Percentiles rank a stretch among this genome's conserved stretches.
These are phyloP conservation scores for Bursaphelenchus okinawaensis DNA, from an alignment of 2,888 invertebrate genomes.

Conservation along the genomic window DNA sequence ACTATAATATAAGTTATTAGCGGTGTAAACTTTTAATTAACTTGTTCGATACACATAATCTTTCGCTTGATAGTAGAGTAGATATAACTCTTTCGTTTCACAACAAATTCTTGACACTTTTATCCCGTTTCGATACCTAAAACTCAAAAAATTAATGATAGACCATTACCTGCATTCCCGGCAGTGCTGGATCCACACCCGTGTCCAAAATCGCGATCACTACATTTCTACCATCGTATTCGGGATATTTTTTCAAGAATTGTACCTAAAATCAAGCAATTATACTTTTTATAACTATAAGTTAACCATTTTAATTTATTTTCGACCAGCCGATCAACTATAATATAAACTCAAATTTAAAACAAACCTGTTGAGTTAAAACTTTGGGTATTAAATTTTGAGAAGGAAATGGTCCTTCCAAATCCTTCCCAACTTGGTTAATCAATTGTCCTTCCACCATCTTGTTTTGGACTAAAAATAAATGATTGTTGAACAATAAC, in stretches of 20 bases:
- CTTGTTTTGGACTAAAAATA: background rate
- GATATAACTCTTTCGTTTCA: too few relatives aligned
- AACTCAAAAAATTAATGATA: slow-evolving; percentile 12
- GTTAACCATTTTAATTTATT: too few relatives aligned
- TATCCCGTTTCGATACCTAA: background rate
- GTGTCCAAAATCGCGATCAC: slow-evolving; percentile 93
- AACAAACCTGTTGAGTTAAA: slow-evolving; percentile 24
- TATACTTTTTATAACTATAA: too few relatives aligned
- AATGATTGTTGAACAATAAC: too few relatives aligned
- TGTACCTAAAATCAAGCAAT: slow-evolving; percentile 20
- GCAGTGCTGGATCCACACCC: slow-evolving; percentile 91
- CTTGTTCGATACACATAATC: too few relatives aligned
- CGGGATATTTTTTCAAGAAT: slow-evolving; percentile 43
- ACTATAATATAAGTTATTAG: background rate
- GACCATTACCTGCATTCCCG: slow-evolving; percentile 73
- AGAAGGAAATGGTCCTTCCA: too few relatives aligned
- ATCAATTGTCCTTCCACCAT: too few relatives aligned
- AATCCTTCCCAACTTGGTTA: background rate
- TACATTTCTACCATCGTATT: slow-evolving; percentile 76
- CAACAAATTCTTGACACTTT: background rate
- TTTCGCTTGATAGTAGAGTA: too few relatives aligned
- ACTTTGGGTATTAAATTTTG: slow-evolving; percentile 20
- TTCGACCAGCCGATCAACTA: too few relatives aligned
- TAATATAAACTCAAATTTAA: background rate
- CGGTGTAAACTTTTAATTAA: too few relatives aligned